Evolutionary conservation across 2,888 invertebrate species (phyloP).

Genomic region (Carterocephalus palaemon): DNA sequence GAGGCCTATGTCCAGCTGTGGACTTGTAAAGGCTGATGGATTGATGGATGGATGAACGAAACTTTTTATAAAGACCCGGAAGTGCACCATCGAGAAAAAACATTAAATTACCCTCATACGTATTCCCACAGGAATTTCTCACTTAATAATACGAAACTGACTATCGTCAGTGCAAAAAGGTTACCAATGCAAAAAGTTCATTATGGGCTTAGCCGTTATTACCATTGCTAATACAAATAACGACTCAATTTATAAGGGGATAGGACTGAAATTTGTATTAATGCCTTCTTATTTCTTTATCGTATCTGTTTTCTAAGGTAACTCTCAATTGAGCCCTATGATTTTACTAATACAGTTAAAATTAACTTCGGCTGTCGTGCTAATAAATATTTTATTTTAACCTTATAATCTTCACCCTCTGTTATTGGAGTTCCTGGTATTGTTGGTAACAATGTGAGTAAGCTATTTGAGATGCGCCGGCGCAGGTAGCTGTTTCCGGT

Average conservation of each 20-base stretch:
- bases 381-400: background rate
- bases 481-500: conserved; percentile 53
- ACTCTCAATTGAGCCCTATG: no score
- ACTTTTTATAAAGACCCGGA: no score
- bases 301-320: no score
- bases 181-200: conserved; percentile 13
- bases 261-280: conserved; percentile 3
- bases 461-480: conserved; percentile 34
- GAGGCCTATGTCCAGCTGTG: no score
- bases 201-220: conserved; percentile 15
- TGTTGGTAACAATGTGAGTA: conserved; percentile 12
- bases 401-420: conserved; percentile 3
- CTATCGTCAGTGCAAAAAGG: conserved; percentile 8
- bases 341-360: no score
- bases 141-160: conserved; percentile 10
- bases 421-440: conserved; percentile 13
- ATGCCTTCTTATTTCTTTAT: no score
- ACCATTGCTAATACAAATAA: background rate
- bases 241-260: background rate
- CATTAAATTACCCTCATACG: conserved; percentile 11
- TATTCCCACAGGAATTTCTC: conserved; percentile 18
- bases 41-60: no score
- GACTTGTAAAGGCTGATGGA: no score
- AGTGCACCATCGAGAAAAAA: no score
- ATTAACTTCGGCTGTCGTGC: no score